phyloP scores from a whole-genome alignment of 92 coral and sea anemone genomes.

The Porites divaricata region DNA sequence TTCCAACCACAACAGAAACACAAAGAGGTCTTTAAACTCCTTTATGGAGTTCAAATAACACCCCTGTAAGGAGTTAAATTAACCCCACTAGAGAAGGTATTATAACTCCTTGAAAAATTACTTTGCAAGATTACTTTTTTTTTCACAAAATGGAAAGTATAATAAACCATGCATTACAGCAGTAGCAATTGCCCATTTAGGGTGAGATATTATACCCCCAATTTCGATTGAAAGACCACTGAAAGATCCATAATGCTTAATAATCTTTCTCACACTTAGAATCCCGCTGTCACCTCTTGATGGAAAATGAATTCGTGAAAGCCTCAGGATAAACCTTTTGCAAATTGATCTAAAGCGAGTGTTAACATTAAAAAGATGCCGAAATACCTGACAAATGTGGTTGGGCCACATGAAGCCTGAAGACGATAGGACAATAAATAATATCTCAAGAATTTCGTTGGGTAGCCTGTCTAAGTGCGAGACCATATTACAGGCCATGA shows the following conservation, averaged over 20 bases:
- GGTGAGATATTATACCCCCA: conserved; percentile 11
- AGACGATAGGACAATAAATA: conserved; percentile 35
- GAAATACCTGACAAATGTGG: conserved; percentile 15
- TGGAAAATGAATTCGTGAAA: conserved; percentile 36
- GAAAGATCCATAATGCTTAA: conserved; percentile 32
- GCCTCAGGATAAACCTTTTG: conserved; percentile 22
- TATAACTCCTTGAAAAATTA: no score
- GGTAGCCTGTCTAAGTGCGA: conserved; percentile 29
- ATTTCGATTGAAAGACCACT: conserved; percentile 33
- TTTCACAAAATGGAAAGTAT: conserved; percentile 20
- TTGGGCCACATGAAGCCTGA: conserved; percentile 30
- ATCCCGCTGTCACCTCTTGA: conserved; percentile 29
- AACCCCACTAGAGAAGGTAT: no score
- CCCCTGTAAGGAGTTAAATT: no score
- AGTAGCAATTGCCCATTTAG: conserved; percentile 19
- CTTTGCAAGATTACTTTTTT: background rate
- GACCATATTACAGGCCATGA: background rate
- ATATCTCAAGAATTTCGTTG: conserved; percentile 43
- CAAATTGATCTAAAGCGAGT: conserved; percentile 16
- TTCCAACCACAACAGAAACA: no score
- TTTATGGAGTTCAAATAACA: no score
- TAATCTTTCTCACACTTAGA: conserved; percentile 36
- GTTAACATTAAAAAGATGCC: conserved; percentile 14
- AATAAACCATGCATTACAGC: conserved; percentile 18
- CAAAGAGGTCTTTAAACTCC: no score